Evolutionary conservation across 1,140 invertebrate species (phyloP), one percentile per base, ranked within the genome.

Genomic region (Drosophila grimshawi): DNA sequence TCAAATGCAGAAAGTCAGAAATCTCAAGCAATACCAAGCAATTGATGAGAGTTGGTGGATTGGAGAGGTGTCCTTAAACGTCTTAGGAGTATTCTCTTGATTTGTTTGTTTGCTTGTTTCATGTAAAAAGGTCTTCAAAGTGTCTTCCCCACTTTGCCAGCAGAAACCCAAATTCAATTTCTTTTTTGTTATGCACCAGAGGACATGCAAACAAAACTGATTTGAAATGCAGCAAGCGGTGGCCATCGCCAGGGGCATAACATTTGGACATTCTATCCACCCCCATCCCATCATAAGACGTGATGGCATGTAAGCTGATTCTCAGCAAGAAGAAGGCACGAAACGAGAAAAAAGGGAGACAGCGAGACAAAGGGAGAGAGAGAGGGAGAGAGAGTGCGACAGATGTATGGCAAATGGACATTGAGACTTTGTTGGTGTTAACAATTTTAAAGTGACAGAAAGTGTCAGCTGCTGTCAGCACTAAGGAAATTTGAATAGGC

Each of bases 171-270:
- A 88, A 83, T 86, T 88, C 82, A 70, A 86, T 86, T 82, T 75
- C 65, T 75, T 76, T 86, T 86, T 79, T 76, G 72, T 70, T 70
- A 57, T 80, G 68, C 79, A 69, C 81, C 68, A 80, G 78, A 85
- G 77, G 81, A 85, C 73, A 88, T 86, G 83, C 83, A 88, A 88
- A 88, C 85, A 72, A 88, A 86, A 89, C 83, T 80, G 83, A 89
- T 89, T 88, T 88, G 55, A 70, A 88, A 88, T 88, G 80, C 81
- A 86, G 82, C 85, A 70, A 70, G 51, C 53, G 66, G 60, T 75
- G 53, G 59, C 72, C 67, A 52, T 33, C 45, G 66, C 73, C 62
- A 3, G 45, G 41, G 73, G 68, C 73, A 72, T 64, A 53, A 57
- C 70, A 61, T 76, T 76, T 66, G 68, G 57, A 69, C 63, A 76